Conservation (phyloP, 2,113 vertebrate genomes). For the Tragelaphus scriptus region DNA sequence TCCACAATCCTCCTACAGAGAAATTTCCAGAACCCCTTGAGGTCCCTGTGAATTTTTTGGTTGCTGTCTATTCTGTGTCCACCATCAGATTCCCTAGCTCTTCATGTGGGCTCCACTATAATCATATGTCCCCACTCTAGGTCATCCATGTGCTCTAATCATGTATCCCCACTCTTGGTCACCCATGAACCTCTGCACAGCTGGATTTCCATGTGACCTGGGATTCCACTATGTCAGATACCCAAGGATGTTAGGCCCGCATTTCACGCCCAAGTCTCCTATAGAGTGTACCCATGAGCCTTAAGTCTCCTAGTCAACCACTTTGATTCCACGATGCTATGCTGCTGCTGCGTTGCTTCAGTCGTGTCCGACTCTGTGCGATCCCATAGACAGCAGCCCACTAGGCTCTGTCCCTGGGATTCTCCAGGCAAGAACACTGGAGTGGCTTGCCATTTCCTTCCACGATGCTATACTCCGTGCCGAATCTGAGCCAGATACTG, state of each 20-base stretch:
- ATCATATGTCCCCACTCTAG: background rate
- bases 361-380: no score
- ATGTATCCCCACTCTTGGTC: background rate
- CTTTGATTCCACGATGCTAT: no score
- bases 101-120: fast-evolving
- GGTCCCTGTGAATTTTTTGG: background rate
- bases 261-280: background rate
- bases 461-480: background rate
- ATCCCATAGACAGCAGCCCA: no score
- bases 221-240: background rate
- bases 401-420: no score
- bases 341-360: no score
- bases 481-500: background rate
- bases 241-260: background rate
- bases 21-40: background rate
- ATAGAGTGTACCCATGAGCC: background rate
- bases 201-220: background rate
- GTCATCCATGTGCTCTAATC: background rate
- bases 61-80: background rate
- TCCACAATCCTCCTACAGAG: background rate
- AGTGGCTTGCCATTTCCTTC: no score
- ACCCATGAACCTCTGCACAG: background rate
- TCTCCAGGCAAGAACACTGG: no score
- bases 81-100: background rate
- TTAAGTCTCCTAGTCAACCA: background rate